Evolutionary conservation across 2,888 invertebrate genomes (phyloP), one percentile per base, ranked within the genome.

Genomic region (Criorhina ranunculi): DNA sequence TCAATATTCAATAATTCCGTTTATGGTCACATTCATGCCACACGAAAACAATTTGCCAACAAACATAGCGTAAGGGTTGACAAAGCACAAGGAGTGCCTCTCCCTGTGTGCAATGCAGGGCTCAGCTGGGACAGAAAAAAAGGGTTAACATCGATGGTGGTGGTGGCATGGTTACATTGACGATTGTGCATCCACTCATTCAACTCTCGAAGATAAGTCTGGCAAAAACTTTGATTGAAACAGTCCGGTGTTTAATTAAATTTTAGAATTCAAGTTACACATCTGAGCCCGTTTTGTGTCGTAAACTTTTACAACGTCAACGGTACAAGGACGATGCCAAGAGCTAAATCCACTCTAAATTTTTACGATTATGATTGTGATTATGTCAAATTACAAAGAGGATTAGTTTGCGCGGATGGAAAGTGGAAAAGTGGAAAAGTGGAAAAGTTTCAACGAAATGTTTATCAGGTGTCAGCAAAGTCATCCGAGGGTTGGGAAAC

Each of bases 381-480:
- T 87, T 87, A 87, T 86, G 87, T 86, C 87, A 87, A 87, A 87
- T 87, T 87, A 87, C 87, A 76, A 57, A 82, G n/a, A n/a, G 87
- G 87, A 87, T 87, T 87, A 87, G 86, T 86, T 86, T 1, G 44
- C 72, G 73, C 70, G 44, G 35, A 75, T 40, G 66, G n/a, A 73
- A 46, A 79, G 67, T 72, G 81, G 76, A 81, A 81, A 70, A 81
- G 49, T 81, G n/a, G 66, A n/a, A 73, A 46, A 79, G 67, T 72
- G 81, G 76, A 81, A 81, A 70, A 81, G 49, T 81, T 80, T 86
- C 35, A 35, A 15, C 37, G 17, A 64, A 81, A 81, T 73, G 44
- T 62, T 75, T 85, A 85, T 85, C 85, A 85, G 85, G 85, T 85
- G 85, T 60, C 70, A 64, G 70, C 73, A 64, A 9, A 55, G 67